Conservation (phyloP, 2,888 invertebrate genomes). For the Gastracanthus pulcherrimus region DNA sequence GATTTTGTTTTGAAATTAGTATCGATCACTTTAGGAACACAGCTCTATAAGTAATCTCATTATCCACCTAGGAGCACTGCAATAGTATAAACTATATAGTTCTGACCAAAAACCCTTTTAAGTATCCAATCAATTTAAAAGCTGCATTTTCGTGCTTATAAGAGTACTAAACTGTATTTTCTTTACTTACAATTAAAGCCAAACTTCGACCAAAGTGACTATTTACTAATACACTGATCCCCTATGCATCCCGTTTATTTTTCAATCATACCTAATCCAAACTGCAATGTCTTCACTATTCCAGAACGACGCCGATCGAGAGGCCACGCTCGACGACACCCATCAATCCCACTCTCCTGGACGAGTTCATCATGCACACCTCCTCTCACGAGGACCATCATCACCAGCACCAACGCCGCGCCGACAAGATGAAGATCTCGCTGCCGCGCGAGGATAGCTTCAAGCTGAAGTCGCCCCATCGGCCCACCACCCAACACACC, state of each 20-base stretch:
- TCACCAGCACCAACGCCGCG: constrained; percentile 75
- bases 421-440: constrained; percentile 85
- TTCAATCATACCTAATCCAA: not conserved
- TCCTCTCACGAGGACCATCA: constrained; percentile 62
- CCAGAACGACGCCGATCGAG: constrained; percentile 85
- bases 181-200: no score
- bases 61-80: no score
- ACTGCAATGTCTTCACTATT: not conserved
- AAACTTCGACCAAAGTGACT: no score
- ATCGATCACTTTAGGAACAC: no score
- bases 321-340: constrained; percentile 87
- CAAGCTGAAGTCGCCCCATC: constrained; percentile 77
- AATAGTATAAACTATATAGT: no score
- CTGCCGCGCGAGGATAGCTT: constrained; percentile 81
- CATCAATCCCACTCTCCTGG: constrained; percentile 85
- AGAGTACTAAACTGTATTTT: no score
- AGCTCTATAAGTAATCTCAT: no score
- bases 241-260: no score
- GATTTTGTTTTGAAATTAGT: no score
- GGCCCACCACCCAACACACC: constrained; percentile 74
- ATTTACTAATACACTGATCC: no score
- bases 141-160: no score
- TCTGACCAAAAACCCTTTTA: not conserved
- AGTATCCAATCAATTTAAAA: no score
- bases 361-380: constrained; percentile 82